Evolutionary conservation across 2,888 invertebrate genomes (phyloP).

Genomic region (Teleogryllus oceanicus): DNA sequence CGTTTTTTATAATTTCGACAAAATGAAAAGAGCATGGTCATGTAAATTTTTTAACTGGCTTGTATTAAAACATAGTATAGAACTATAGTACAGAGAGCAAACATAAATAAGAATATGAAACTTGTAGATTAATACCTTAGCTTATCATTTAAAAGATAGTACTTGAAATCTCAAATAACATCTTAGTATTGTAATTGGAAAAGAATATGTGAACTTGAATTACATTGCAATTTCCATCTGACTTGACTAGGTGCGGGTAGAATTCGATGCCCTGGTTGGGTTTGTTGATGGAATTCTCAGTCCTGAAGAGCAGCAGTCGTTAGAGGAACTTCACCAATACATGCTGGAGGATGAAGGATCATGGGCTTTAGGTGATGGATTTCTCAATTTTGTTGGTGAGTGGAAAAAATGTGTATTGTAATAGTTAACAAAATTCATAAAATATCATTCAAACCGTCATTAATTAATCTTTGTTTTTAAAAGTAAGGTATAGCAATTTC

Average conservation of each 20-base stretch:
- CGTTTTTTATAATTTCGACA: too few species aligned
- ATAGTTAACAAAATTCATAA: background rate
- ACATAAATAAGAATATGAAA: too few species aligned
- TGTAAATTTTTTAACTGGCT: too few species aligned
- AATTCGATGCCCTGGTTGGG: conserved; percentile 68
- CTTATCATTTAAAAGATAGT: too few species aligned
- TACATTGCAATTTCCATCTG: too few species aligned
- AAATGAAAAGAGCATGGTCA: too few species aligned
- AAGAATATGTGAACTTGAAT: too few species aligned
- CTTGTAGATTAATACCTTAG: too few species aligned
- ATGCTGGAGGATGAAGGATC: conserved; percentile 85
- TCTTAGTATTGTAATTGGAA: too few species aligned
- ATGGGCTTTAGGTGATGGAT: conserved; percentile 88
- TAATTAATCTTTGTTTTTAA: background rate
- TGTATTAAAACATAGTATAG: too few species aligned
- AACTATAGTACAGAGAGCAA: too few species aligned
- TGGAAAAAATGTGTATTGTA: background rate
- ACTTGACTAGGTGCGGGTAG: conserved; percentile 58
- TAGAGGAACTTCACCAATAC: conserved; percentile 83
- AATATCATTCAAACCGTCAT: background rate
- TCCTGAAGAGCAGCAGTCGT: conserved; percentile 69
- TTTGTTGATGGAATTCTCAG: conserved; percentile 68
- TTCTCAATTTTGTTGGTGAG: conserved; percentile 74
- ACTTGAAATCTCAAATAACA: too few species aligned
- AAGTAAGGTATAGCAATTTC: background rate